Conservation (phyloP, 2,797 vertebrate genomes). For the Sebastiscus tertius region DNA sequence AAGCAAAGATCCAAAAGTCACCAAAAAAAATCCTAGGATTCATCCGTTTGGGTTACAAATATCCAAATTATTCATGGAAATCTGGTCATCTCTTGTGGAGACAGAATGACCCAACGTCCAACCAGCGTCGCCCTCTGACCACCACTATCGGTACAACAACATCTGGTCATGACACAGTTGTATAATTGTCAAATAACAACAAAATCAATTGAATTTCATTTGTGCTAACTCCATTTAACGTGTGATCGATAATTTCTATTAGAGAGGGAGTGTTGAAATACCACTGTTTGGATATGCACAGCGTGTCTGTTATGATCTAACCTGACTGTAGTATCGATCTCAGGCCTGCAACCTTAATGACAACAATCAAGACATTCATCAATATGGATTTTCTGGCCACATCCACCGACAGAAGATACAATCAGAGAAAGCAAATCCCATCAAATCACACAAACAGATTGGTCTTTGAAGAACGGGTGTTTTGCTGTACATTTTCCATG, state of each 20-base stretch:
- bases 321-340: conserved; percentile 35
- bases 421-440: conserved; percentile 23
- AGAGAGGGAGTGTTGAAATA: neutral
- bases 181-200: neutral
- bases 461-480: conserved; percentile 19
- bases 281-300: conserved; percentile 16
- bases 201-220: conserved; percentile 25
- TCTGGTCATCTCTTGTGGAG: too few relatives aligned
- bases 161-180: neutral
- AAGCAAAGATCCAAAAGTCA: neutral
- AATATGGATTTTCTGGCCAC: conserved; percentile 62
- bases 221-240: conserved; percentile 13
- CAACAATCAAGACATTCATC: conserved; percentile 62
- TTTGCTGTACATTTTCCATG: conserved; percentile 13
- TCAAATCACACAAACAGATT: conserved; percentile 37
- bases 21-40: neutral
- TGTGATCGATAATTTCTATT: conserved; percentile 37
- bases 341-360: conserved; percentile 31
- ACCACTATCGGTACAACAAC: neutral
- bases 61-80: too few relatives aligned
- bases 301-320: conserved; percentile 19
- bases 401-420: conserved; percentile 29
- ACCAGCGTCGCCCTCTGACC: neutral
- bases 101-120: neutral
- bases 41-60: neutral